These are phyloP conservation scores for Drosophila prosaltans DNA, from an alignment of 1,140 invertebrate species.

Conservation along the genomic window DNA sequence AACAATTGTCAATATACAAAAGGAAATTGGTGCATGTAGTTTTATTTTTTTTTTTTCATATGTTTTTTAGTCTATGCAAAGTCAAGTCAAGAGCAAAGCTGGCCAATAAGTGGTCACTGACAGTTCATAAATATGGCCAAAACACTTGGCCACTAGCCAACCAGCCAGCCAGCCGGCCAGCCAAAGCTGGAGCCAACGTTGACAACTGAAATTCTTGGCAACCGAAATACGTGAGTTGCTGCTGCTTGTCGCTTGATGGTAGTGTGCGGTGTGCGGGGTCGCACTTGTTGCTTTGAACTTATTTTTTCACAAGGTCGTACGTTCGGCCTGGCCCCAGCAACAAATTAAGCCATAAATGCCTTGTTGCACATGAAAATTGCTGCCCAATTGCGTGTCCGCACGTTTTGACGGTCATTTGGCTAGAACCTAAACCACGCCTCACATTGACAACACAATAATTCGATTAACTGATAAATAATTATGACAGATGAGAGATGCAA, in stretches of 20 bases:
- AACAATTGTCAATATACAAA: conserved; percentile 64
- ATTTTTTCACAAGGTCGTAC: conserved; percentile 76
- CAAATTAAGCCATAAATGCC: conserved; percentile 75
- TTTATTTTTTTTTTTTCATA: not conserved
- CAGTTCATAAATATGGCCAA: conserved; percentile 73
- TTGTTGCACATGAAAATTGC: conserved; percentile 71
- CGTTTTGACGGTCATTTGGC: conserved; percentile 60
- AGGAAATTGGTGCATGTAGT: conserved; percentile 55
- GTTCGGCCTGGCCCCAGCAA: conserved; percentile 53
- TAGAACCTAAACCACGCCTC: conserved; percentile 43
- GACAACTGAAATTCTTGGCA: conserved; percentile 59
- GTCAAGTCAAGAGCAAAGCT: conserved; percentile 58
- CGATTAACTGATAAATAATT: conserved; percentile 46
- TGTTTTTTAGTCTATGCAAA: conserved; percentile 54
- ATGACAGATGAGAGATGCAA: conserved; percentile 10
- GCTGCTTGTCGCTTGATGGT: conserved; percentile 30
- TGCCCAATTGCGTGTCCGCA: conserved; percentile 63
- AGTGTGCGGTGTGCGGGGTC: conserved; percentile 56
- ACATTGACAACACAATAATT: conserved; percentile 50
- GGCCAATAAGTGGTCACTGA: conserved; percentile 62
- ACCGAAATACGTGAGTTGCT: conserved; percentile 59
- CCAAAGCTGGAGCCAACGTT: conserved; percentile 19
- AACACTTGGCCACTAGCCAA: conserved; percentile 50
- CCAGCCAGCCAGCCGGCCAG: not conserved
- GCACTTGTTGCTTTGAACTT: conserved; percentile 78